Percentiles rank a stretch among this genome's conserved stretches.
Conservation (phyloP, 2,888 invertebrate species). For the Cactoblastis cactorum region DNA sequence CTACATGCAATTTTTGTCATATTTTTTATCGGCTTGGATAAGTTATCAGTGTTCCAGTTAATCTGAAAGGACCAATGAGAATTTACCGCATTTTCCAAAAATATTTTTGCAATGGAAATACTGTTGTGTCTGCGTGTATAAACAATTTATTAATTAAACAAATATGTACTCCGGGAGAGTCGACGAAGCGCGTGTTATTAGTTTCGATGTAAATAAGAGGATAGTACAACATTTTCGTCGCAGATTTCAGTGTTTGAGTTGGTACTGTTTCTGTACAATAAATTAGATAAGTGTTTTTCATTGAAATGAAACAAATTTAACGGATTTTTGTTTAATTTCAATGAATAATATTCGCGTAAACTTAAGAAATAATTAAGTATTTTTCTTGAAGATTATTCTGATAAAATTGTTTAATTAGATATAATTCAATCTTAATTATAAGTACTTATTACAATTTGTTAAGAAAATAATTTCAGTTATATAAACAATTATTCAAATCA, state of each 20-base stretch:
- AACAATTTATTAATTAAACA: conserved; percentile 12
- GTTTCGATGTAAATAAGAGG: neutral
- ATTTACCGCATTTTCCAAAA: neutral
- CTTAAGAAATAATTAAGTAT: too few species aligned
- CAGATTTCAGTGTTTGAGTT: neutral
- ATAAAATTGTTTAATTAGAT: too few species aligned
- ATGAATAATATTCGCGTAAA: too few species aligned
- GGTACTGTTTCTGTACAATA: neutral
- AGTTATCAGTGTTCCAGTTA: neutral
- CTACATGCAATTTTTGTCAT: neutral
- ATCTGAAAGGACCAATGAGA: conserved; percentile 7
- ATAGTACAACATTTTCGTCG: neutral
- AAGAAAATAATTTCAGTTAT: too few species aligned
- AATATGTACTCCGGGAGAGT: neutral
- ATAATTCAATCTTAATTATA: too few species aligned
- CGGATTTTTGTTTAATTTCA: too few species aligned
- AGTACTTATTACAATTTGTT: too few species aligned
- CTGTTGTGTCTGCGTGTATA: conserved; percentile 8
- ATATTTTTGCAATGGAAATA: conserved; percentile 9
- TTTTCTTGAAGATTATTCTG: too few species aligned
- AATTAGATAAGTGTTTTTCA: neutral
- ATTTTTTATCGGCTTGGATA: neutral
- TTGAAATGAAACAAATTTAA: too few species aligned
- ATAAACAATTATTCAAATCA: too few species aligned
- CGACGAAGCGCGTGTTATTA: neutral